A percentile compares a stretch with the other conserved stretches of the same genome.
phyloP scores from a whole-genome alignment of 1,140 invertebrate genomes.

The Aphaenogaster ashmeadi region DNA sequence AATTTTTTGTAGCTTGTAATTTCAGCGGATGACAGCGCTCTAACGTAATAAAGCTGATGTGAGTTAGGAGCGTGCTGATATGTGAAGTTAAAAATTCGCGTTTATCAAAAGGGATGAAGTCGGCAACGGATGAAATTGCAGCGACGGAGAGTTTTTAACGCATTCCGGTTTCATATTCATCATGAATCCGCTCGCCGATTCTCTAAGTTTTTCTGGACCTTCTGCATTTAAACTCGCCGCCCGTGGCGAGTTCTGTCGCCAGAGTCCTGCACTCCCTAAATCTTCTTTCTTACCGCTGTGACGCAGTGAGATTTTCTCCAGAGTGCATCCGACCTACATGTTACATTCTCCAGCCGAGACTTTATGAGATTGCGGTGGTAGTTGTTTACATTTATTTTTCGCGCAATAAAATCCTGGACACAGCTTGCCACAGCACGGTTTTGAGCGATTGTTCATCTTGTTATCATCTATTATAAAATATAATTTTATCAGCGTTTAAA shows the following conservation, averaged over 20 bases:
- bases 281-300: slow-evolving; percentile 42
- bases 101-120: slow-evolving; percentile 56
- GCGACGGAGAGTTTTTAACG: slow-evolving; percentile 39
- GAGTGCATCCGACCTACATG: slow-evolving; percentile 28
- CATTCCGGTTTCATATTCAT: slow-evolving; percentile 61
- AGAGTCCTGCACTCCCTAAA: slow-evolving; percentile 33
- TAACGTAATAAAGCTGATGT: slow-evolving; percentile 39
- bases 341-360: slow-evolving; percentile 3
- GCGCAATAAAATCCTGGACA: background rate
- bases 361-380: slow-evolving; percentile 9
- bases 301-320: slow-evolving; percentile 20
- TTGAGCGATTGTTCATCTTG: background rate
- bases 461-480: background rate
- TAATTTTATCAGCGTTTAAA: slow-evolving; percentile 7
- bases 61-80: slow-evolving; percentile 33
- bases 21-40: background rate
- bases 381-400: slow-evolving; percentile 11
- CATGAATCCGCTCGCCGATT: slow-evolving; percentile 26
- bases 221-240: slow-evolving; percentile 22
- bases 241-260: slow-evolving; percentile 17
- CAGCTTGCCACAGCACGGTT: background rate
- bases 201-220: slow-evolving; percentile 15
- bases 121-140: background rate
- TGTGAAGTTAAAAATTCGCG: slow-evolving; percentile 57
- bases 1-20: slow-evolving; percentile 30